A percentile compares a stretch with the other conserved stretches of the same genome.
These are phyloP conservation scores for Pampusana beccarii DNA, from an alignment of 2,113 vertebrate genomes.

Conservation along the genomic window DNA sequence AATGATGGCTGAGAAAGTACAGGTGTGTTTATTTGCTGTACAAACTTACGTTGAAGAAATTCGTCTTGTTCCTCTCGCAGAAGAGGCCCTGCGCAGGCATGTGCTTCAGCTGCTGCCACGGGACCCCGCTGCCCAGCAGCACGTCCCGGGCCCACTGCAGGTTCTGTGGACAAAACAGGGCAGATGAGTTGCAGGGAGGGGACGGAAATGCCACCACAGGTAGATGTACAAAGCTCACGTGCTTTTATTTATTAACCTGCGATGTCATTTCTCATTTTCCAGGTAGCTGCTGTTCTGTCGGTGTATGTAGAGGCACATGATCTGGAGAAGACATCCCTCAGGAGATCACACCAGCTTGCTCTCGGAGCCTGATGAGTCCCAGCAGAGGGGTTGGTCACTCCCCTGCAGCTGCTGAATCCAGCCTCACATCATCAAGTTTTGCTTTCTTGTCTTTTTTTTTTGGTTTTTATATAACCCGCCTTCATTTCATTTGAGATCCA, in stretches of 20 bases:
- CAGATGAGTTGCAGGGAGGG: constrained; percentile 33
- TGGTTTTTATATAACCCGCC: neutral
- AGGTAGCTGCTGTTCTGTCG: neutral
- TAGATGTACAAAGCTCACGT: neutral
- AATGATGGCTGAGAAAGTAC: neutral
- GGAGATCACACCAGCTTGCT: neutral
- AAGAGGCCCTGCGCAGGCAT: constrained; percentile 99
- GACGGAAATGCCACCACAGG: neutral
- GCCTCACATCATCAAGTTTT: neutral
- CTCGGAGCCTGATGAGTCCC: neutral
- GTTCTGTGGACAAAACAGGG: constrained; percentile 84
- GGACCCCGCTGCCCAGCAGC: constrained; percentile 97
- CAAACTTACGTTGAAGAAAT: constrained; percentile 98
- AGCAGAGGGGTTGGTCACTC: neutral
- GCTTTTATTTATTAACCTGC: neutral
- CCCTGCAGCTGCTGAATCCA: neutral
- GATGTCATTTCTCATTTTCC: neutral
- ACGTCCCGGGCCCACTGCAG: constrained; percentile 98
- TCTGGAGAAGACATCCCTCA: neutral
- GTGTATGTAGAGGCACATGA: neutral
- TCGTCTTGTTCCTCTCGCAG: constrained; percentile 99
- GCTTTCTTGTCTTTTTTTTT: neutral
- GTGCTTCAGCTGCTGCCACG: constrained; percentile 99
- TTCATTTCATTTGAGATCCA: neutral
- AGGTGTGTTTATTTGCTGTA: constrained; percentile 9